A percentile compares a stretch with the other conserved stretches of the same genome.
Evolutionary conservation across 2,113 vertebrate genomes (phyloP).

Genomic region (Paraplagusia blochii): DNA sequence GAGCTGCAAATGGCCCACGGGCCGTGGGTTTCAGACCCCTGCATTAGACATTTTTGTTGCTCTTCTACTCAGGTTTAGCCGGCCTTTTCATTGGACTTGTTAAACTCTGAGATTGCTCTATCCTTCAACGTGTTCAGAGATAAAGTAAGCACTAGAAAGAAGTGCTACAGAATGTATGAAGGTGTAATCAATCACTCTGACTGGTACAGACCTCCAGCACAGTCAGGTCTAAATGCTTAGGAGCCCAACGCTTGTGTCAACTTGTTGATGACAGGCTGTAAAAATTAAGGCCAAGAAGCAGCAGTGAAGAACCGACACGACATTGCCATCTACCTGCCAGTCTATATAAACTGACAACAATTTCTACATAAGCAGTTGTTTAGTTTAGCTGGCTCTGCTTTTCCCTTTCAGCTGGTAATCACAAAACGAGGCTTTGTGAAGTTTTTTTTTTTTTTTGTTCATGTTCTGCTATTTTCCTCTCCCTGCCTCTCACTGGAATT

Average conservation of each 20-base stretch:
- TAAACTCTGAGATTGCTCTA: too few species aligned
- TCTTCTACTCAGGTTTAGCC: too few species aligned
- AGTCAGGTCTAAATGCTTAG: constrained; percentile 31
- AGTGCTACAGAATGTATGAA: constrained; percentile 4
- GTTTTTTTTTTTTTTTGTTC: constrained; percentile 30
- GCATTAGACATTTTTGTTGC: too few species aligned
- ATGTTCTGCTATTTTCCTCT: constrained; percentile 23
- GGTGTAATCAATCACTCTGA: constrained; percentile 46
- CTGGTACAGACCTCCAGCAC: constrained; percentile 27
- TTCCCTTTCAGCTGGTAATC: constrained; percentile 37
- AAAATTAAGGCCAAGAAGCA: constrained; percentile 23
- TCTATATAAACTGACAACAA: constrained; percentile 17
- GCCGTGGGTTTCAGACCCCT: too few species aligned
- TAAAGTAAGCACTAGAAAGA: constrained; percentile 15
- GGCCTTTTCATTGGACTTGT: too few species aligned
- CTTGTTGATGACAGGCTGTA: constrained; percentile 19
- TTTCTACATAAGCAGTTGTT: constrained; percentile 30
- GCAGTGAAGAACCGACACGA: not conserved
- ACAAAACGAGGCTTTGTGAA: constrained; percentile 27
- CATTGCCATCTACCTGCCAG: constrained; percentile 9
- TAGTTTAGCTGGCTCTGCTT: constrained; percentile 37
- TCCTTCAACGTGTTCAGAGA: not conserved
- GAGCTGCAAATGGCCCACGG: too few species aligned
- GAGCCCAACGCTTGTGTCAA: constrained; percentile 26
- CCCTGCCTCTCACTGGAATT: constrained; percentile 2